Conservation (phyloP, 2,888 invertebrate genomes). For the Pomacea canaliculata region DNA sequence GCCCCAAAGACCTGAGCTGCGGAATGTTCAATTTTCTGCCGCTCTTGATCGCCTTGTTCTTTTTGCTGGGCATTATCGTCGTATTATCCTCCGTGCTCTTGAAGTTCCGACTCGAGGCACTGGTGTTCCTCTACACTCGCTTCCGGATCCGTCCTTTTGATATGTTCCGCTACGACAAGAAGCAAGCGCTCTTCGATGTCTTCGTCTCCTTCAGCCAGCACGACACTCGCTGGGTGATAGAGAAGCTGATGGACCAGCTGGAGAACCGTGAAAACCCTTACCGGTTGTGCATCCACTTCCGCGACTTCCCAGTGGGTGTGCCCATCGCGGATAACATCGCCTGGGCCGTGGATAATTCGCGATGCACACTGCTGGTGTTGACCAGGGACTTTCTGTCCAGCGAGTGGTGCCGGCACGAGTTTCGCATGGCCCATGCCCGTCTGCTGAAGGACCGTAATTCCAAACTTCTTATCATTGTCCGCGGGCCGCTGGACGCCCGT, state of each 20-base stretch:
- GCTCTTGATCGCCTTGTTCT: constrained; percentile 23
- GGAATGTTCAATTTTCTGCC: constrained; percentile 25
- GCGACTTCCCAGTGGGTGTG: constrained; percentile 57
- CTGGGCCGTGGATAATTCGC: constrained; percentile 33
- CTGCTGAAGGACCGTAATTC: constrained; percentile 26
- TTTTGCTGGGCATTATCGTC: constrained; percentile 18
- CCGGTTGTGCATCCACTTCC: constrained; percentile 47
- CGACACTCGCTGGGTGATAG: constrained; percentile 87
- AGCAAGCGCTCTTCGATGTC: constrained; percentile 78
- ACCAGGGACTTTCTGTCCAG: constrained; percentile 32
- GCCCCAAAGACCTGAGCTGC: constrained; percentile 14
- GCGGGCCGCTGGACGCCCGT: constrained; percentile 27
- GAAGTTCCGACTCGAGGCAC: constrained; percentile 31
- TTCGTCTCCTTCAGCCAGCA: constrained; percentile 85
- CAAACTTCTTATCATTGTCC: constrained; percentile 29
- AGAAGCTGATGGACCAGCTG: constrained; percentile 84
- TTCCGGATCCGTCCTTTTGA: constrained; percentile 40
- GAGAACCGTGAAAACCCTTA: constrained; percentile 77
- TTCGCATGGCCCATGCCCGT: constrained; percentile 28
- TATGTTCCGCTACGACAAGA: constrained; percentile 28
- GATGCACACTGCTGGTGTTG: constrained; percentile 33
- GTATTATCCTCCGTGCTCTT: constrained; percentile 31
- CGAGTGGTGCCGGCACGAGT: constrained; percentile 36
- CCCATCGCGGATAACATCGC: constrained; percentile 83
- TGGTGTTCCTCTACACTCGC: constrained; percentile 33